Base-by-base conservation (phyloP, 2,797 vertebrate genomes). In the Tolypeutes matacus region DNA sequence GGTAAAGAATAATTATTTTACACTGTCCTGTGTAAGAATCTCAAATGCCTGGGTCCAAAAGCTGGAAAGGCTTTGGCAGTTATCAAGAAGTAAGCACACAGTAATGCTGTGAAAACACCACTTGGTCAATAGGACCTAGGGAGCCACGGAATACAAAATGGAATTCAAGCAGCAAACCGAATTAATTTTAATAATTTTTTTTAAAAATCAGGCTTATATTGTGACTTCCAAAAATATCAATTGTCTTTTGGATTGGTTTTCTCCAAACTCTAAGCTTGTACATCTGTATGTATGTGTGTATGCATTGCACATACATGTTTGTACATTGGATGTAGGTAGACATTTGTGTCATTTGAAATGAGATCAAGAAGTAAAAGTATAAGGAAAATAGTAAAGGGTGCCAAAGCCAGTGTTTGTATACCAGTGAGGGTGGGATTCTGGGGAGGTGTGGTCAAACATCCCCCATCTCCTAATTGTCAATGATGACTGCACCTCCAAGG, bases 281-380 rank as follows among this genome's bases (percentile, higher is more conserved):
- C 25, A 25, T 42, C 25, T 42, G 3, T 72, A 2, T 70, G 6
- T 72, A 1, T 72, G 17, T 72, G 7, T 70, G 14, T 51, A 76
- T 78, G 49, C 39, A 60, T 14, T 75, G 42, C 31, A 12, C 58
- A 4, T 27, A 64, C 11, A 46, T 46, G 46, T 46, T 46, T 46
- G 46, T 46, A 46, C 11, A 60, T 14, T 75, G 42, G 39, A 11
- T 64, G 5, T 27, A 64, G 72, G 62, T 1, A 77, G 83, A 84
- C 5, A 56, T 46, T 78, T 86, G n/a, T 90, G 64, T 89, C 86
- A 65, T 84, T 83, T 94, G 82, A 64, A 94, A 27, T 29, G 70
- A 83, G 46, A 84, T 77, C 29, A 34, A 87, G 60, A 78, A 56
- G 11, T 39, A 65, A 85, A 53, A 64, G 9, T 49, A 4, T 36